phyloP scores from a whole-genome alignment of 2,113 vertebrate species.

The Campylomormyrus numenius region DNA sequence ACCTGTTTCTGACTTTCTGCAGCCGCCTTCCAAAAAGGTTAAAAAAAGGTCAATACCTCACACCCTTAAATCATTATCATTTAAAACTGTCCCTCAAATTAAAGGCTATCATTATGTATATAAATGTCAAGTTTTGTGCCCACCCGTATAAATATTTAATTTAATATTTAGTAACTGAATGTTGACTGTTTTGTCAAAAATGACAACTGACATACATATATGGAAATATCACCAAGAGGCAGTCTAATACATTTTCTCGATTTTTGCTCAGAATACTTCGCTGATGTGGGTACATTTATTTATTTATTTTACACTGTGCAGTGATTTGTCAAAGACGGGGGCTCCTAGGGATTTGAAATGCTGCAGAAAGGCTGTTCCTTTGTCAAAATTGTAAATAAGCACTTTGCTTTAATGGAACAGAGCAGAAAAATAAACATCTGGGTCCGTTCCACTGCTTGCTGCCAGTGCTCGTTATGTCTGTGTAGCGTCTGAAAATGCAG shows the following conservation, averaged over 20 bases:
- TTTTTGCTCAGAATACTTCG: not conserved
- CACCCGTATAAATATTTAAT: not conserved
- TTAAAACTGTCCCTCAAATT: constrained; percentile 16
- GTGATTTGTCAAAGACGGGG: not conserved
- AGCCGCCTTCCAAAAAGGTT: constrained; percentile 23
- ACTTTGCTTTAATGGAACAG: not conserved
- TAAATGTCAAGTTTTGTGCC: not conserved
- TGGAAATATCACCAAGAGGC: not conserved
- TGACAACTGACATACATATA: not conserved
- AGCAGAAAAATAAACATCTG: not conserved
- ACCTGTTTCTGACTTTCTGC: not conserved
- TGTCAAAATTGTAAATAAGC: not conserved
- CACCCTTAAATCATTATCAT: constrained; percentile 36
- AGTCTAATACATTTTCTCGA: not conserved
- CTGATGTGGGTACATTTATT: not conserved
- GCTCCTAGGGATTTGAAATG: not conserved
- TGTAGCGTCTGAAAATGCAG: not conserved
- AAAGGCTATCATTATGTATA: not conserved
- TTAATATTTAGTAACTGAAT: not conserved
- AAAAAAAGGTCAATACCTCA: constrained; percentile 36
- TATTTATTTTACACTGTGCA: no score
- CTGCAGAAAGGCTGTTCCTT: not conserved
- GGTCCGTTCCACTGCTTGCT: not conserved
- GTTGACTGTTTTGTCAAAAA: not conserved
- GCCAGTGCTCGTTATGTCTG: not conserved